Evolutionary conservation across 2,797 vertebrate species (phyloP).

Genomic region (Morus bassanus): DNA sequence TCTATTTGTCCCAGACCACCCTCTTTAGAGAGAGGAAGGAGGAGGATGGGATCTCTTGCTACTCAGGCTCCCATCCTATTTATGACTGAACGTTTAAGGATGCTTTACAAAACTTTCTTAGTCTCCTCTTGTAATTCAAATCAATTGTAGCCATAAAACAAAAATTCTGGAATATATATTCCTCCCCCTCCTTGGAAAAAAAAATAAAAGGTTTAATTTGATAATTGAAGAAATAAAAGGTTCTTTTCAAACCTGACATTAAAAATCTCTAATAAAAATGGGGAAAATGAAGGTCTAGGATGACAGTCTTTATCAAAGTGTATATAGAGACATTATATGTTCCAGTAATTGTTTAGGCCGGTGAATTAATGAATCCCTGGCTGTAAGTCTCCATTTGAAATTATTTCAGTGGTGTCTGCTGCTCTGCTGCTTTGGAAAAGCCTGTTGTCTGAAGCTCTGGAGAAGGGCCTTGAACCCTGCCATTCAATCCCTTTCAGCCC

Average conservation of each 20-base stretch:
- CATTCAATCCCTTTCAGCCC: constrained; percentile 99
- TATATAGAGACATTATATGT: constrained; percentile 85
- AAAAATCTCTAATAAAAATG: constrained; percentile 77
- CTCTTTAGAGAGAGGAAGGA: constrained; percentile 39
- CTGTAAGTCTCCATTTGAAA: constrained; percentile 94
- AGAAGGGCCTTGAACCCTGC: constrained; percentile 99
- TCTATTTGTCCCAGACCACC: constrained; percentile 56
- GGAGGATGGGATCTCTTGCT: constrained; percentile 59
- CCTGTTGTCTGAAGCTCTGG: constrained; percentile 96
- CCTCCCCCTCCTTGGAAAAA: neutral
- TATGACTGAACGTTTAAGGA: constrained; percentile 41
- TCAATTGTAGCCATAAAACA: constrained; percentile 61
- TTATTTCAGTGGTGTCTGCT: constrained; percentile 91
- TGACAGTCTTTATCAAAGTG: constrained; percentile 82
- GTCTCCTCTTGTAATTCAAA: constrained; percentile 57
- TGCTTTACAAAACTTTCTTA: constrained; percentile 62
- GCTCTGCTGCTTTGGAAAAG: constrained; percentile 91
- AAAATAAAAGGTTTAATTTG: constrained; percentile 66
- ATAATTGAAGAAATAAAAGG: constrained; percentile 75
- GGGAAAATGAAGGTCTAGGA: constrained; percentile 76
- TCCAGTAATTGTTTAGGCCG: constrained; percentile 84
- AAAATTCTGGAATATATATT: constrained; percentile 67
- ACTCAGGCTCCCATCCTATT: constrained; percentile 26
- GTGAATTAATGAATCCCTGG: constrained; percentile 85
- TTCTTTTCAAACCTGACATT: constrained; percentile 70